These are phyloP conservation scores for Anthophora plumipes DNA, from an alignment of 2,888 invertebrate genomes.

Conservation along the genomic window DNA sequence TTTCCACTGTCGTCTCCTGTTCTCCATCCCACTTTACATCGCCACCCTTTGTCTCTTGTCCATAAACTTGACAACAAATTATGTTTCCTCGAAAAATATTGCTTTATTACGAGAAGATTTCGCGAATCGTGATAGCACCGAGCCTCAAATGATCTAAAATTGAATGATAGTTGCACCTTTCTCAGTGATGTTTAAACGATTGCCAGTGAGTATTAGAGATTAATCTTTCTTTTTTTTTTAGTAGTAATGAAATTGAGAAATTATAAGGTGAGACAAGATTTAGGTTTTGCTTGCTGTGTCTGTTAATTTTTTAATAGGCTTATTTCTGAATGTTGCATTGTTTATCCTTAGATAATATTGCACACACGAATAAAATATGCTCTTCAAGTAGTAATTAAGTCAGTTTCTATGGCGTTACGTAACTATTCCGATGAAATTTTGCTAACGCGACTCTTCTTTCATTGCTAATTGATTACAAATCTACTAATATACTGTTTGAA, in stretches of 20 bases:
- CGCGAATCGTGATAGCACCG: neutral
- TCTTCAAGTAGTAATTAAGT: too few relatives aligned
- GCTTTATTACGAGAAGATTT: conserved; percentile 23
- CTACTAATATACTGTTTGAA: too few relatives aligned
- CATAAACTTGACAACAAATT: conserved; percentile 58
- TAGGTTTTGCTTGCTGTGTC: too few relatives aligned
- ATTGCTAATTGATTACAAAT: too few relatives aligned
- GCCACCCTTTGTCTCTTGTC: conserved; percentile 26
- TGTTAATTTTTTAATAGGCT: too few relatives aligned
- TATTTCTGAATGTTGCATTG: too few relatives aligned
- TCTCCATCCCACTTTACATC: neutral
- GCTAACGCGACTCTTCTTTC: too few relatives aligned
- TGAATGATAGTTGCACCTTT: neutral
- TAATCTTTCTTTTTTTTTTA: neutral
- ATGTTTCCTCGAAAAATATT: conserved; percentile 48
- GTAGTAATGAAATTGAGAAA: neutral
- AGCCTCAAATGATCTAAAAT: neutral
- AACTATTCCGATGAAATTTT: too few relatives aligned
- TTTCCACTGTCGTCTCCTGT: conserved; percentile 30
- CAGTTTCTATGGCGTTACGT: too few relatives aligned
- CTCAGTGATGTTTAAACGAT: conserved; percentile 5
- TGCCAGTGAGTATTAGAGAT: neutral
- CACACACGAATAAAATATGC: too few relatives aligned
- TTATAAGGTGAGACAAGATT: too few relatives aligned
- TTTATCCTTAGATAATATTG: too few relatives aligned